These are phyloP conservation scores for human DNA, from an alignment of 2,113 vertebrate species.

Conservation along the genomic window DNA sequence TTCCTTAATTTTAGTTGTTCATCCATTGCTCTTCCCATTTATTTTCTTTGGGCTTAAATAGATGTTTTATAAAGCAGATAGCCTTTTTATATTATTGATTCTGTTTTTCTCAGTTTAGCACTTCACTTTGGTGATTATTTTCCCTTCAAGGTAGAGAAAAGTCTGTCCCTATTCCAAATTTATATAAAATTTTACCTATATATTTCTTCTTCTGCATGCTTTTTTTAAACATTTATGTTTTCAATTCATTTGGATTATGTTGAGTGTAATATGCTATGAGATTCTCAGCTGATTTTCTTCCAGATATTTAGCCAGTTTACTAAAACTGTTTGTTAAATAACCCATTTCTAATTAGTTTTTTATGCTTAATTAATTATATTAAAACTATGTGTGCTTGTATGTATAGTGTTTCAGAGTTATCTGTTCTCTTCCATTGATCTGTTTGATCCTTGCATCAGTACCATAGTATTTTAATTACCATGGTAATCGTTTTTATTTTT, in stretches of 20 bases:
- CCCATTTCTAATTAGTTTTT: slow-evolving; percentile 9
- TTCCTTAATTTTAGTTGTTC: neutral
- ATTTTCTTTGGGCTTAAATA: slow-evolving; percentile 17
- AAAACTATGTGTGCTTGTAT: neutral
- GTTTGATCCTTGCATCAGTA: neutral
- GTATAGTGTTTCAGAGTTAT: neutral
- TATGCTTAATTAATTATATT: neutral
- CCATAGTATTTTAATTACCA: neutral
- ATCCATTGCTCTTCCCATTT: neutral
- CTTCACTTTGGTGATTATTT: neutral
- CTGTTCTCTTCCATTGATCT: neutral
- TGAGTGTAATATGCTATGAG: neutral
- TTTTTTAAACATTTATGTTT: neutral
- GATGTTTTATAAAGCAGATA: neutral
- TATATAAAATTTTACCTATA: neutral
- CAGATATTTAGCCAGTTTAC: neutral
- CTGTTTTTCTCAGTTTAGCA: neutral
- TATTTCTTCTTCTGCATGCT: neutral
- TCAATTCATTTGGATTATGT: slow-evolving; percentile 35
- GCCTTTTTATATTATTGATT: neutral
- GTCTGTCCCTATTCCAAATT: neutral
- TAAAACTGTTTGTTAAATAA: slow-evolving; percentile 23
- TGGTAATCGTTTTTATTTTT: neutral
- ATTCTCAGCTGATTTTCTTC: slow-evolving; percentile 46
- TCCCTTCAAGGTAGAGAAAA: neutral